Percentiles rank a stretch among this genome's conserved stretches.
Conservation (phyloP, 2,888 invertebrate genomes). For the Eristalis arbustorum region DNA sequence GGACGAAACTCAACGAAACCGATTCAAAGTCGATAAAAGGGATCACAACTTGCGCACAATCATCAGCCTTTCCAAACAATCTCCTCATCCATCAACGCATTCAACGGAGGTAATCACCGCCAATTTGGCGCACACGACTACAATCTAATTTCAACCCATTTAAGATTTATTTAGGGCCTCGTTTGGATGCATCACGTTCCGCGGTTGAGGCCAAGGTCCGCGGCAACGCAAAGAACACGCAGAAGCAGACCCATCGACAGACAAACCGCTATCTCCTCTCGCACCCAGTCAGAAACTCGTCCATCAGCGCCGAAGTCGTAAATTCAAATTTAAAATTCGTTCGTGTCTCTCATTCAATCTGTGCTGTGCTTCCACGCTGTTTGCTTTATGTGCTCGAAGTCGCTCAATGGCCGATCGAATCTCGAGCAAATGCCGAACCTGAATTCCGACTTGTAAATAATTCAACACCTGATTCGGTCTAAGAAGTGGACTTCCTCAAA, state of each 20-base stretch:
- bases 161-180: background rate
- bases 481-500: slow-evolving; percentile 11
- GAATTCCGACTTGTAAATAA: background rate
- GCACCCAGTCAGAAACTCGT: background rate
- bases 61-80: too few species aligned
- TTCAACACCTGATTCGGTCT: background rate
- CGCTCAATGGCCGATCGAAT: background rate
- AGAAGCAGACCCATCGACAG: background rate
- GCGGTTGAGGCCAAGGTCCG: background rate
- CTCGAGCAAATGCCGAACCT: background rate
- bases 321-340: background rate
- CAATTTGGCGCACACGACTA: too few species aligned
- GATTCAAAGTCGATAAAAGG: too few species aligned
- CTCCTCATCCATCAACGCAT: too few species aligned
- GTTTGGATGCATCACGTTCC: background rate
- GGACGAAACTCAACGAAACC: too few species aligned
- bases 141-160: background rate
- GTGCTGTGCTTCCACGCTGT: too few species aligned
- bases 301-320: background rate
- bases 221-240: background rate
- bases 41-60: too few species aligned
- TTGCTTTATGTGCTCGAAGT: background rate
- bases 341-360: background rate
- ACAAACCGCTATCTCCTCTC: background rate
- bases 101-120: too few species aligned